These are phyloP conservation scores for Xiphias gladius DNA, from an alignment of 2,113 vertebrate genomes.

Conservation along the genomic window DNA sequence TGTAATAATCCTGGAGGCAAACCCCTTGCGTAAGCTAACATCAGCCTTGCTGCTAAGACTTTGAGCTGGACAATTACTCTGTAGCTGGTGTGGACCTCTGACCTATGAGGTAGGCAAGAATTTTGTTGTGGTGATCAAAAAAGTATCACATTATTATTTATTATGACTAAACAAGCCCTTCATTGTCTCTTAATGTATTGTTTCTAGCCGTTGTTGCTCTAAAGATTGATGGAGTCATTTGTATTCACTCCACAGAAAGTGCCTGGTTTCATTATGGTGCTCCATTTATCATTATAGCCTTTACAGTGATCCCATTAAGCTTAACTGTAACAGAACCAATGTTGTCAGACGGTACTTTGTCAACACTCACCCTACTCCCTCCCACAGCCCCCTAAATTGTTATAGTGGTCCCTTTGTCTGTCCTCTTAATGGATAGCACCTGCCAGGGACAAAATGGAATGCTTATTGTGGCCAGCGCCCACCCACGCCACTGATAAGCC, in stretches of 20 bases:
- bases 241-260: constrained; percentile 31
- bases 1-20: not conserved
- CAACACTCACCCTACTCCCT: constrained; percentile 28
- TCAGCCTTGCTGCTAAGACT: not conserved
- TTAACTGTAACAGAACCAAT: constrained; percentile 44
- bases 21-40: not conserved
- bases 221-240: constrained; percentile 46
- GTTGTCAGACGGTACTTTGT: constrained; percentile 33
- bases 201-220: not conserved
- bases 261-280: constrained; percentile 36
- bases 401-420: constrained; percentile 4
- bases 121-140: constrained; percentile 4
- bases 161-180: constrained; percentile 18
- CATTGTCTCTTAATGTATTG: constrained; percentile 9
- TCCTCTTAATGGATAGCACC: constrained; percentile 37
- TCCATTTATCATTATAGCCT: constrained; percentile 30
- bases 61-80: not conserved
- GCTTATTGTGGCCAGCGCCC: constrained; percentile 34
- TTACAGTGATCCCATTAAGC: constrained; percentile 53
- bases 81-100: not conserved
- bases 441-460: constrained; percentile 26
- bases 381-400: constrained; percentile 17
- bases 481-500: constrained; percentile 40
- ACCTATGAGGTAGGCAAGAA: not conserved
- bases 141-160: not conserved